Base-by-base conservation (phyloP, 2,888 invertebrate species). In the Antheraea yamamai region DNA sequence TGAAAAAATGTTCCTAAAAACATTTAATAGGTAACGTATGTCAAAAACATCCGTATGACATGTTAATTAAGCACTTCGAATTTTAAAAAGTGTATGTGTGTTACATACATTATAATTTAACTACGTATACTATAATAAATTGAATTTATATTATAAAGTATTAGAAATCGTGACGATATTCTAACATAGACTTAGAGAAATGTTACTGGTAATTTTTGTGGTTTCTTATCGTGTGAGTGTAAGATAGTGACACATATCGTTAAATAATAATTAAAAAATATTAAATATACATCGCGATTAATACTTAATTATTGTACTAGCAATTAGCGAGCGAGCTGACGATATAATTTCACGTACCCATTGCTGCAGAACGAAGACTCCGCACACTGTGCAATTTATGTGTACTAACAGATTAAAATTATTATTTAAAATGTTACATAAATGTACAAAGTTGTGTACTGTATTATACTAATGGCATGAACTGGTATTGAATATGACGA, bases 291-390 rank as follows among this genome's bases (percentile, higher is more conserved):
- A 66, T 66, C 64, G 16, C 26, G 20, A 30, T 66, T 66, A 66
- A 30, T 66, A 30, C 30, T 70, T 74, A 72, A 64, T 64, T 52
- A 74, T 66, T 68, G 73, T 23, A 71, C 55, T 70, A 80, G 78
- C 78, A 80, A 81, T 79, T 82, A 79, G 77, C 79, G 77, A 79
- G 77, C 79, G 77, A 78, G 77, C 78, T 76, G 75, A 79, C 81
- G 79, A 79, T 82, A 84, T 88, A 89, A 91, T 94, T 94, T 93
- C 93, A 85, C 90, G 84, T 89, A 88, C 81, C 85, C 91, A 92
- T 82, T 88, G 88, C 88, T 81, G 91, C 91, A 92, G 91, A 95
- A 94, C 94, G 90, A 87, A 87, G 83, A 88, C 82, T 78, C 79
- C 79, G 85, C 90, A 87, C 85, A 85, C 73, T 88, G 88, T 74